These are phyloP conservation scores for Lampris megalopsis DNA, from an alignment of 2,113 vertebrate species.

Conservation along the genomic window DNA sequence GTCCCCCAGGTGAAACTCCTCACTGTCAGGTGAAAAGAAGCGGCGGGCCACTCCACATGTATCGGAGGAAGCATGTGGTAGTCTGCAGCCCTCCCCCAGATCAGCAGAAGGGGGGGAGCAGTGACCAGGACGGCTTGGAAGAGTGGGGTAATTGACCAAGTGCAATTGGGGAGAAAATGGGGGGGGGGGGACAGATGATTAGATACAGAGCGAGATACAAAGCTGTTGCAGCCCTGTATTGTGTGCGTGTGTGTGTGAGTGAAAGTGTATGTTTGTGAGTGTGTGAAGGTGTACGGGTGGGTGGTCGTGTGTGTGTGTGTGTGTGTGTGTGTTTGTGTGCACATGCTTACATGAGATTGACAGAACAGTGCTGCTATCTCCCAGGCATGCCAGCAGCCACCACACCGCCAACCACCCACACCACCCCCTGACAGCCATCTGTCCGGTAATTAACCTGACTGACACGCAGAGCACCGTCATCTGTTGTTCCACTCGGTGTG, in stretches of 20 bases:
- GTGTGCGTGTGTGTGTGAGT: background rate
- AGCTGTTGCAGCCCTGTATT: background rate
- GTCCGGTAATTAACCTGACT: slow-evolving; percentile 88
- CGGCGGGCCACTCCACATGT: too few relatives aligned
- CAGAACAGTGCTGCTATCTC: slow-evolving; percentile 63
- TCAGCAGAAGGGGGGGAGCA: too few relatives aligned
- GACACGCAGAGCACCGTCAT: slow-evolving; percentile 70
- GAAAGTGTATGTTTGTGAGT: background rate
- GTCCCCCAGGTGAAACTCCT: too few relatives aligned
- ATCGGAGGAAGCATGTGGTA: too few relatives aligned
- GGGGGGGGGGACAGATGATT: slow-evolving; percentile 26
- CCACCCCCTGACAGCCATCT: slow-evolving; percentile 82
- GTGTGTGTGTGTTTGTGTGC: slow-evolving; percentile 21
- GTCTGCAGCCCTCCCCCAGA: too few relatives aligned
- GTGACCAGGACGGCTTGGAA: too few relatives aligned
- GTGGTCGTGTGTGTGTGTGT: background rate
- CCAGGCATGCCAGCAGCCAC: slow-evolving; percentile 60
- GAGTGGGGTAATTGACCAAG: too few relatives aligned
- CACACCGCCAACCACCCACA: slow-evolving; percentile 39
- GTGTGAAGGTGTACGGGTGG: slow-evolving; percentile 29
- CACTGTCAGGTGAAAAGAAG: too few relatives aligned
- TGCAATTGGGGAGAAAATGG: too few relatives aligned
- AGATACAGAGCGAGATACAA: slow-evolving; percentile 33
- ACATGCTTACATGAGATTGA: slow-evolving; percentile 31
- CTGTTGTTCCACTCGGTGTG: slow-evolving; percentile 30